Conservation (phyloP, 2,888 invertebrate species). For the Apocheima hispidaria region DNA sequence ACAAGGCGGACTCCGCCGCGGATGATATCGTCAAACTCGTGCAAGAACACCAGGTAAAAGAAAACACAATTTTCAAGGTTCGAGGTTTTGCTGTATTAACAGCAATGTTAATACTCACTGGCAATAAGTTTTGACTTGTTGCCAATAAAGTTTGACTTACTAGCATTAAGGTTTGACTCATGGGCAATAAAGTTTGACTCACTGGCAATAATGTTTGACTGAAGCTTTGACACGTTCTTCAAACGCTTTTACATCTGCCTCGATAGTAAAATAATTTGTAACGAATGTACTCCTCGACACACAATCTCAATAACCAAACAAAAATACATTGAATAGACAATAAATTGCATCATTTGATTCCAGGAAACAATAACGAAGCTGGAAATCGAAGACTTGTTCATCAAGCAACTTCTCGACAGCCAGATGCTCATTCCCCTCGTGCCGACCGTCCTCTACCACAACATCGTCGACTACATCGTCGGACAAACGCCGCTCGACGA, state of each 20-base stretch:
- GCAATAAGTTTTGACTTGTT: no score
- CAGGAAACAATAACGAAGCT: constrained; percentile 63
- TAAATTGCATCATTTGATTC: constrained; percentile 32
- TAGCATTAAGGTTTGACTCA: no score
- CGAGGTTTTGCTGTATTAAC: no score
- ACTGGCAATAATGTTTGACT: no score
- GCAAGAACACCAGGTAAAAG: constrained; percentile 59
- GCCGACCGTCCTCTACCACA: constrained; percentile 65
- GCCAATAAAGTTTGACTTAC: no score
- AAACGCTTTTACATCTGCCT: neutral
- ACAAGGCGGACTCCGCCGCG: constrained; percentile 57
- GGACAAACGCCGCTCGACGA: constrained; percentile 49
- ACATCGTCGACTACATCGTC: constrained; percentile 65
- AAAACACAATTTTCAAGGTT: no score
- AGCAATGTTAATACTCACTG: no score
- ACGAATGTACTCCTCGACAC: no score
- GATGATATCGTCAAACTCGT: constrained; percentile 57
- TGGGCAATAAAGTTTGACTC: no score
- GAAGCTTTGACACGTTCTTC: neutral
- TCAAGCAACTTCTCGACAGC: constrained; percentile 70
- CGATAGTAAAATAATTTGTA: no score
- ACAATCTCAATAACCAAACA: neutral
- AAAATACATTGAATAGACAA: neutral
- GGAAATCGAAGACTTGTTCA: constrained; percentile 69
- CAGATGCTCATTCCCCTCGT: constrained; percentile 72